Conservation (phyloP, 2,797 vertebrate species). For the Otus scops region DNA sequence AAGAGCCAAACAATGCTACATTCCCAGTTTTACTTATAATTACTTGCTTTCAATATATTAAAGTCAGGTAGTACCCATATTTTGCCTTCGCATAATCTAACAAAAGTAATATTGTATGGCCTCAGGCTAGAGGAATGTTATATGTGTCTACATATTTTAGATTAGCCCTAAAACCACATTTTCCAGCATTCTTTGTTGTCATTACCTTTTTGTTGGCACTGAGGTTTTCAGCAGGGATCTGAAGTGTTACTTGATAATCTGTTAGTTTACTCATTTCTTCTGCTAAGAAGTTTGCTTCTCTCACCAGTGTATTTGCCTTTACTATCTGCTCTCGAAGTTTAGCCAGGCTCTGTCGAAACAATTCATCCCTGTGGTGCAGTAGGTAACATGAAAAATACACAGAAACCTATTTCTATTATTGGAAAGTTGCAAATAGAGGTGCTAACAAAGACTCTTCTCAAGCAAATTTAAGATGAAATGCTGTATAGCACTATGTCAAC, state of each 20-base stretch:
- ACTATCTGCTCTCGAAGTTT: conserved; percentile 95
- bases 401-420: conserved; percentile 63
- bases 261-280: conserved; percentile 96
- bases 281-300: conserved; percentile 95
- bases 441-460: not conserved
- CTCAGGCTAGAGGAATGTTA: not conserved
- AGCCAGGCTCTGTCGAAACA: conserved; percentile 94
- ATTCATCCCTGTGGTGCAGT: conserved; percentile 85
- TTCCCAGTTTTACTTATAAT: not conserved
- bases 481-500: not conserved
- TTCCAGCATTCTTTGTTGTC: not conserved
- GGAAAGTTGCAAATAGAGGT: conserved; percentile 24
- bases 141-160: not conserved
- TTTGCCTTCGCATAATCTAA: not conserved
- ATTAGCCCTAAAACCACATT: not conserved
- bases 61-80: not conserved
- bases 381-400: conserved; percentile 48
- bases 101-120: not conserved
- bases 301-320: conserved; percentile 93
- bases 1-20: not conserved
- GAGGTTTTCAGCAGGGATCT: conserved; percentile 96
- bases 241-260: conserved; percentile 97
- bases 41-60: not conserved
- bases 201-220: conserved; percentile 97
- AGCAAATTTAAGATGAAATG: not conserved